Evolutionary conservation across 1,140 invertebrate genomes (phyloP).

Genomic region (Physella acuta): DNA sequence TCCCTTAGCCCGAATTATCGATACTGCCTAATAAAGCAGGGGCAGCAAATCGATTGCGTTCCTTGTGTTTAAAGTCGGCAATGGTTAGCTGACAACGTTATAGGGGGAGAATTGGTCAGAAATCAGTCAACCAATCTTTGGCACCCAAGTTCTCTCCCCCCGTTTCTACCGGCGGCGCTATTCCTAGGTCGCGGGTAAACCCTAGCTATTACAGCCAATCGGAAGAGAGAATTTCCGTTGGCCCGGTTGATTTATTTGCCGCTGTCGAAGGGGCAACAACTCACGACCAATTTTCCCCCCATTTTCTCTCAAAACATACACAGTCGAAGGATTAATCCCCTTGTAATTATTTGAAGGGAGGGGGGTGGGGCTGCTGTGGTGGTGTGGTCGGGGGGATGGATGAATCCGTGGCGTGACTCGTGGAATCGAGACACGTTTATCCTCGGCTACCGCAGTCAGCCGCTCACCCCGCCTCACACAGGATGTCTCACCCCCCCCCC

Average conservation of each 20-base stretch:
- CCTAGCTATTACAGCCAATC: constrained; percentile 12
- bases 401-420: constrained; percentile 9
- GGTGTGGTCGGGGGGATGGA: constrained; percentile 5
- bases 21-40: no score
- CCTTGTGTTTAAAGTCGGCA: neutral
- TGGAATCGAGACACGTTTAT: no score
- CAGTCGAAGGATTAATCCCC: neutral
- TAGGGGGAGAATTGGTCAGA: neutral
- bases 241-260: constrained; percentile 14
- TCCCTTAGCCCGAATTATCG: no score
- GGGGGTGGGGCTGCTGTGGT: no score
- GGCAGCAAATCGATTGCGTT: neutral
- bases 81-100: neutral
- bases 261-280: neutral
- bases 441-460: no score
- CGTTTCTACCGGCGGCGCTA: neutral
- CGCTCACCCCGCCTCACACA: no score
- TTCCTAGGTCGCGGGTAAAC: neutral
- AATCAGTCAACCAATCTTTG: constrained; percentile 3
- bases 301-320: constrained; percentile 3
- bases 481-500: no score
- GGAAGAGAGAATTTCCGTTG: constrained; percentile 10
- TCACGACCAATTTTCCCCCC: neutral
- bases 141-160: neutral
- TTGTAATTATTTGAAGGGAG: constrained; percentile 14